Evolutionary conservation across 2,888 invertebrate species (phyloP).

Genomic region (Phortica okadai): DNA sequence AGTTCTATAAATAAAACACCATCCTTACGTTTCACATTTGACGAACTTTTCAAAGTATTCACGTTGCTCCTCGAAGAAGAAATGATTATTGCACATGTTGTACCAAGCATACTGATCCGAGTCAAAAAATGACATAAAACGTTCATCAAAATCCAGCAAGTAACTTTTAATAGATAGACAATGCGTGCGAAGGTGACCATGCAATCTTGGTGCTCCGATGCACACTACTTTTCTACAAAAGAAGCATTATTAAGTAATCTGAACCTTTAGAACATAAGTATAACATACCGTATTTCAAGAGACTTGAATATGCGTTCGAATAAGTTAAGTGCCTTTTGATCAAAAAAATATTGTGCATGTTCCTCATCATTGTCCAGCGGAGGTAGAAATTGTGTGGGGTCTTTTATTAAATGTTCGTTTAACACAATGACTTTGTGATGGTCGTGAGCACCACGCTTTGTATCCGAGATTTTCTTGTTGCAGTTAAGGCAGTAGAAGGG

Average conservation of each 20-base stretch:
- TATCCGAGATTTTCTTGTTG: slow-evolving; percentile 77
- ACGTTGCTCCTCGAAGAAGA: slow-evolving; percentile 82
- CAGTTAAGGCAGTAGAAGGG: slow-evolving; percentile 82
- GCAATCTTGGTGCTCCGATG: slow-evolving; percentile 89
- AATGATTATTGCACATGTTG: slow-evolving; percentile 93
- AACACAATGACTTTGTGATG: slow-evolving; percentile 78
- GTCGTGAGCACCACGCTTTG: slow-evolving; percentile 77
- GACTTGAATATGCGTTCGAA: slow-evolving; percentile 81
- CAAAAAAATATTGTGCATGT: slow-evolving; percentile 93
- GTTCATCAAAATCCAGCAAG: slow-evolving; percentile 88
- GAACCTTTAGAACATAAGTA: background rate
- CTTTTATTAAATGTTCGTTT: slow-evolving; percentile 79
- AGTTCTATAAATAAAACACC: background rate
- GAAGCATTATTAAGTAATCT: background rate
- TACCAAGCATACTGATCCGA: slow-evolving; percentile 86
- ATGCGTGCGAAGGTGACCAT: slow-evolving; percentile 79
- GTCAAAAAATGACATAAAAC: slow-evolving; percentile 82
- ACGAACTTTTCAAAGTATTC: slow-evolving; percentile 81
- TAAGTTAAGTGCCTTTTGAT: slow-evolving; percentile 81
- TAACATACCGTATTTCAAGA: slow-evolving; percentile 80
- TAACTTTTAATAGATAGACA: slow-evolving; percentile 79
- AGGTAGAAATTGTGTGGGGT: slow-evolving; percentile 83
- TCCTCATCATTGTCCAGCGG: slow-evolving; percentile 85
- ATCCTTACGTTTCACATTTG: slow-evolving; percentile 77
- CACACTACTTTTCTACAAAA: slow-evolving; percentile 84